A percentile compares a stretch with the other conserved stretches of the same genome.
phyloP scores from a whole-genome alignment of 2,113 vertebrate genomes.

The Pangasianodon hypophthalmus region DNA sequence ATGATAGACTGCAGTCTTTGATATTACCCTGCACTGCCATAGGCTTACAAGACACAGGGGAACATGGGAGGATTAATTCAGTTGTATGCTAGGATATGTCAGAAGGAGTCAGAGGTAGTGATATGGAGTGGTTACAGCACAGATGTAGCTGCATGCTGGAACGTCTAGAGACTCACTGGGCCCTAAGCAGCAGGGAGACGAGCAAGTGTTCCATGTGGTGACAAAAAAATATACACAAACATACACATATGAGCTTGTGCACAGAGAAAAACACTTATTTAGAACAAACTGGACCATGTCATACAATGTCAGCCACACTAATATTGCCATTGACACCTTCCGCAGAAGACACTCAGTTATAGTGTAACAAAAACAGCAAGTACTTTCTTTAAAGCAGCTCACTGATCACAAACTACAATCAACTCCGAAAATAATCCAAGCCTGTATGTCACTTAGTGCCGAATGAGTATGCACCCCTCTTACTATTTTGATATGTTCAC shows the following conservation, averaged over 20 bases:
- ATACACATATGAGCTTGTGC: conserved; percentile 24
- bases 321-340: neutral
- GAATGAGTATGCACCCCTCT: neutral
- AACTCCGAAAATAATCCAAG: neutral
- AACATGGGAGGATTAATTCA: conserved; percentile 40
- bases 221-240: conserved; percentile 24
- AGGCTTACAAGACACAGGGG: conserved; percentile 69
- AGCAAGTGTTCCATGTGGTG: neutral
- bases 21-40: conserved; percentile 75
- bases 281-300: neutral
- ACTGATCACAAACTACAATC: neutral
- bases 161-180: neutral
- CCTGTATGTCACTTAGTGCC: neutral
- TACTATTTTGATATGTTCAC: neutral
- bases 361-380: neutral
- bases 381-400: neutral
- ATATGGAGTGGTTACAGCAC: conserved; percentile 4
- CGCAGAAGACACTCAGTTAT: neutral
- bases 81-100: conserved; percentile 35
- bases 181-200: conserved; percentile 23
- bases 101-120: conserved; percentile 13
- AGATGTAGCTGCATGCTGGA: neutral
- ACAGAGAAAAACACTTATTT: conserved; percentile 33
- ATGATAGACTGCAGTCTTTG: conserved; percentile 62
- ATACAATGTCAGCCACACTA: neutral